Evolutionary conservation across 2,797 vertebrate genomes (phyloP).

Genomic region (Salarias fasciatus): DNA sequence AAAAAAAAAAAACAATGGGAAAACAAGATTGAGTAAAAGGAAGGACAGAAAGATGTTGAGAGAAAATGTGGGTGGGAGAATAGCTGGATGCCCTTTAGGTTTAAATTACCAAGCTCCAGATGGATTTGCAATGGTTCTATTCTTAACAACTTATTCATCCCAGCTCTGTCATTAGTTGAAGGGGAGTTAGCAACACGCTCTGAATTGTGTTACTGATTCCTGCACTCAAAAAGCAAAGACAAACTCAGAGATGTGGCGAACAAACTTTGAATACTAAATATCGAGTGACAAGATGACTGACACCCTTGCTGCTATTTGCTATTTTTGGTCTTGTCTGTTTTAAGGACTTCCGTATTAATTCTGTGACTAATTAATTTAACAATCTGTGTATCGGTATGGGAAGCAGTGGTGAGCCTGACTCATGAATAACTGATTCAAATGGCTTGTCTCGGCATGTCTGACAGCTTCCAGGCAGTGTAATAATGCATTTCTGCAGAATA

Average conservation of each 20-base stretch:
- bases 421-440: neutral
- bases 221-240: too few species aligned
- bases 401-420: too few species aligned
- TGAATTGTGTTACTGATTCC: constrained; percentile 4
- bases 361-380: too few species aligned
- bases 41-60: constrained; percentile 6
- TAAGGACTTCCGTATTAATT: too few species aligned
- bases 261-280: too few species aligned
- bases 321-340: too few species aligned
- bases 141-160: constrained; percentile 45
- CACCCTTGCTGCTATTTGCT: too few species aligned
- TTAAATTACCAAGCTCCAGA: constrained; percentile 34
- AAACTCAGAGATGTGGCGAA: too few species aligned
- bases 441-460: neutral
- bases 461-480: neutral
- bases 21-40: constrained; percentile 24
- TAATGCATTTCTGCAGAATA: neutral
- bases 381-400: too few species aligned
- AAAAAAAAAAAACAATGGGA: constrained; percentile 49
- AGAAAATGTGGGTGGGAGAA: constrained; percentile 32
- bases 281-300: too few species aligned
- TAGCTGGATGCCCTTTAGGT: constrained; percentile 28
- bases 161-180: constrained; percentile 18
- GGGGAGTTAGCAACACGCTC: constrained; percentile 26
- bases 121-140: constrained; percentile 28